Percentiles rank a stretch among this genome's conserved stretches.
phyloP scores from a whole-genome alignment of 2,888 invertebrate species.

The Oegoconia quadripuncta region DNA sequence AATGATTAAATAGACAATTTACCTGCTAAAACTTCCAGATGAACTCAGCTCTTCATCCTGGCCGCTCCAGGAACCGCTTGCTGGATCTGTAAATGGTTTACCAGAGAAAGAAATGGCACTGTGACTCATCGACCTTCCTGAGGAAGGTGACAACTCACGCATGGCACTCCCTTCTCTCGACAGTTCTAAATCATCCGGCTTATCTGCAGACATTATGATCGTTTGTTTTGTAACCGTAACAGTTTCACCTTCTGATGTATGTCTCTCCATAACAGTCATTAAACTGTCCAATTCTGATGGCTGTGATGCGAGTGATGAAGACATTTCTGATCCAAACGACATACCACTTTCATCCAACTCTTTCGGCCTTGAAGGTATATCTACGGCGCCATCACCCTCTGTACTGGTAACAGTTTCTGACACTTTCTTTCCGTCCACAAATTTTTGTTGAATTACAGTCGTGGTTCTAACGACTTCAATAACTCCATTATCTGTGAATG shows the following conservation, averaged over 20 bases:
- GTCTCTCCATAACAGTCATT: conserved; percentile 68
- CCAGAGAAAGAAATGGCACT: conserved; percentile 66
- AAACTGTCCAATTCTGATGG: conserved; percentile 73
- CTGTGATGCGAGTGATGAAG: conserved; percentile 71
- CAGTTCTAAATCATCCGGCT: conserved; percentile 65
- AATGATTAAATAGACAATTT: conserved; percentile 16
- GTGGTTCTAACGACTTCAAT: conserved; percentile 68
- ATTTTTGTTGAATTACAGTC: conserved; percentile 67
- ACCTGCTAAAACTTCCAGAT: conserved; percentile 75
- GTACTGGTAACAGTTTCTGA: conserved; percentile 64
- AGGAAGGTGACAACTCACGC: conserved; percentile 75
- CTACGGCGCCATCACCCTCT: conserved; percentile 65
- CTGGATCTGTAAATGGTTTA: conserved; percentile 78
- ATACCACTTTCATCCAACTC: conserved; percentile 58
- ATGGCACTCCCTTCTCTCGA: conserved; percentile 61
- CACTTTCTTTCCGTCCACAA: conserved; percentile 71
- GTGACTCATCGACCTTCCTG: conserved; percentile 72
- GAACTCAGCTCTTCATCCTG: conserved; percentile 76
- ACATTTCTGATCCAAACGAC: conserved; percentile 74
- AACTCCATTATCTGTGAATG: conserved; percentile 51
- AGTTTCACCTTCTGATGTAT: conserved; percentile 66
- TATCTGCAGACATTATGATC: conserved; percentile 53
- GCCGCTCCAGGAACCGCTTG: conserved; percentile 76
- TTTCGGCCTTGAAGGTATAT: conserved; percentile 59
- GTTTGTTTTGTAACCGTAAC: conserved; percentile 62